Evolutionary conservation across 2,888 invertebrate species (phyloP).

Genomic region (Molanna angustata): DNA sequence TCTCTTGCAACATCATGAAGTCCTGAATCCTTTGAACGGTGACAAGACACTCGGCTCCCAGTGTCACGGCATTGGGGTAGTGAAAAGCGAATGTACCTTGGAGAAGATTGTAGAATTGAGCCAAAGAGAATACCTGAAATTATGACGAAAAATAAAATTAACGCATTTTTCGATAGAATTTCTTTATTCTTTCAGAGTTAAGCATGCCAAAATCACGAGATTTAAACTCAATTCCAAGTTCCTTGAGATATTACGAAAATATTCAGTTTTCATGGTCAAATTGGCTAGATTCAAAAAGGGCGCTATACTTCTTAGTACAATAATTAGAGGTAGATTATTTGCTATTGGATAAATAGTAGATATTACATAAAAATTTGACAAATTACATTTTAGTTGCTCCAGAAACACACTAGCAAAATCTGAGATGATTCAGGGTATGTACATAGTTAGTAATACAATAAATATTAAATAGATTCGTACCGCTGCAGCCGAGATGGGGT

Average conservation of each 20-base stretch:
- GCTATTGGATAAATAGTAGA: background rate
- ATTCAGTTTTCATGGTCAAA: no score
- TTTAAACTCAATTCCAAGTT: no score
- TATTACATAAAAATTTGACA: background rate
- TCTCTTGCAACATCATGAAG: slow-evolving; percentile 56
- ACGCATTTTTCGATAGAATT: no score
- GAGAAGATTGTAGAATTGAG: slow-evolving; percentile 60
- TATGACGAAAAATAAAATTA: slow-evolving; percentile 1
- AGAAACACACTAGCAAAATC: no score
- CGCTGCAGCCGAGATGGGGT: slow-evolving; percentile 35
- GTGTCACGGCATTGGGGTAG: slow-evolving; percentile 56
- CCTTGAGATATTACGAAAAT: no score
- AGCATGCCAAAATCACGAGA: no score
- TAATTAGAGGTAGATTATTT: background rate
- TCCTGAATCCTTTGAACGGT: slow-evolving; percentile 55
- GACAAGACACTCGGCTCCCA: slow-evolving; percentile 58
- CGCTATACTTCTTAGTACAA: no score
- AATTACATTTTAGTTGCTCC: background rate
- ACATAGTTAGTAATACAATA: no score
- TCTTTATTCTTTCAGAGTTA: no score
- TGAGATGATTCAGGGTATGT: no score
- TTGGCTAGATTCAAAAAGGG: no score
- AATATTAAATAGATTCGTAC: no score
- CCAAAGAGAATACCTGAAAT: slow-evolving; percentile 57
- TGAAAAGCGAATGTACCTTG: slow-evolving; percentile 57